phyloP scores from a whole-genome alignment of 2,113 vertebrate genomes.

The Poecilia latipinna region DNA sequence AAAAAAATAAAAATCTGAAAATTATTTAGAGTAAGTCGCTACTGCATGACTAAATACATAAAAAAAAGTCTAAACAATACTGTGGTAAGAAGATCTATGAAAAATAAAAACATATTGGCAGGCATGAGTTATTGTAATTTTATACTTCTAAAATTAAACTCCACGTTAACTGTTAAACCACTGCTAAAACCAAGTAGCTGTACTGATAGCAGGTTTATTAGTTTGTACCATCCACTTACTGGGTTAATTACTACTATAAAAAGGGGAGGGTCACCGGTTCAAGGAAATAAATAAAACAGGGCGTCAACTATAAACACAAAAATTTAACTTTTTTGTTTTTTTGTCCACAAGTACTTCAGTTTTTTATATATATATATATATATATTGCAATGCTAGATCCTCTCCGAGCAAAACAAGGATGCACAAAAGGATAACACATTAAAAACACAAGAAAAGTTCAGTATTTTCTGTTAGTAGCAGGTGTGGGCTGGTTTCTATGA shows the following conservation, averaged over 20 bases:
- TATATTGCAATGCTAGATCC: constrained; percentile 55
- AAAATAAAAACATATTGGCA: constrained; percentile 33
- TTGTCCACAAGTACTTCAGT: constrained; percentile 55
- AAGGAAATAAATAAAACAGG: constrained; percentile 53
- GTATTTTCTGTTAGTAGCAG: constrained; percentile 43
- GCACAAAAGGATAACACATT: constrained; percentile 54
- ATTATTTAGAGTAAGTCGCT: constrained; percentile 32
- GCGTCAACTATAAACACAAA: constrained; percentile 55
- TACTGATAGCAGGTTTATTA: constrained; percentile 45
- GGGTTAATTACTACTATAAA: too few species aligned
- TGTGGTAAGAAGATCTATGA: constrained; percentile 43
- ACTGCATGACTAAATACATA: constrained; percentile 56
- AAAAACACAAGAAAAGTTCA: constrained; percentile 48
- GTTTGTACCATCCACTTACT: constrained; percentile 32
- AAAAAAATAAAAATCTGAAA: constrained; percentile 38
- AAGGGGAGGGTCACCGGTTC: constrained; percentile 34
- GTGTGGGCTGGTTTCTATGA: constrained; percentile 44
- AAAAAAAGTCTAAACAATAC: constrained; percentile 47
- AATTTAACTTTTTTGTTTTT: constrained; percentile 35
- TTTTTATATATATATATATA: constrained; percentile 44
- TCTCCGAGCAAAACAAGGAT: constrained; percentile 48
- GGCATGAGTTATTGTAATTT: constrained; percentile 38
- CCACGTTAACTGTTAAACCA: constrained; percentile 39
- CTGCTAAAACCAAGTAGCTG: constrained; percentile 47
- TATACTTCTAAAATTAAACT: constrained; percentile 20